Conservation (phyloP, 2,797 vertebrate genomes). For the Vultur gryphus region DNA sequence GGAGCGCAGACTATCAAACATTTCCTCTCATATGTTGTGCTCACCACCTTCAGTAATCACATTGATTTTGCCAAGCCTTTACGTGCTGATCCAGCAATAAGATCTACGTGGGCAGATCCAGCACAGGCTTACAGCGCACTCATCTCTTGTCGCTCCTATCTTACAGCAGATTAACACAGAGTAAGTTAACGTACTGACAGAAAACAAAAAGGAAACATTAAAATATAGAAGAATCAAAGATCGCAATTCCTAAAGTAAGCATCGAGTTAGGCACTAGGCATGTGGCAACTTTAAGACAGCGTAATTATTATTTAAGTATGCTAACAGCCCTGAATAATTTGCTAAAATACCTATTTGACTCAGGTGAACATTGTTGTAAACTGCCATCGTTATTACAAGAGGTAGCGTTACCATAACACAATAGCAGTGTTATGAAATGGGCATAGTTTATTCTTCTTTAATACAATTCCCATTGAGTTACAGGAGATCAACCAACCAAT, state of each 20-base stretch:
- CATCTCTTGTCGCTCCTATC: background rate
- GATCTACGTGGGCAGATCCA: background rate
- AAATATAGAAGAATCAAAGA: fast-evolving
- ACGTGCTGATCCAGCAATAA: background rate
- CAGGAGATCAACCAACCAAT: background rate
- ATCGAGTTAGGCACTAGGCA: fast-evolving
- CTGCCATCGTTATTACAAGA: background rate
- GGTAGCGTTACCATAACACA: background rate
- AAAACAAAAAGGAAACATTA: background rate
- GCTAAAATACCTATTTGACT: background rate
- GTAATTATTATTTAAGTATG: background rate
- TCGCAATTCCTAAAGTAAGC: fast-evolving
- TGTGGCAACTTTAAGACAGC: fast-evolving
- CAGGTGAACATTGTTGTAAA: background rate
- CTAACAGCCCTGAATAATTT: background rate
- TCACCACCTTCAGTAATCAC: background rate
- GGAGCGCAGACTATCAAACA: background rate
- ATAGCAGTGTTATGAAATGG: background rate
- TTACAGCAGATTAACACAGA: background rate
- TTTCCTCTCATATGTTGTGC: background rate
- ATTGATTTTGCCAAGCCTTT: background rate
- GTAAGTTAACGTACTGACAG: background rate
- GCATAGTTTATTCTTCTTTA: background rate
- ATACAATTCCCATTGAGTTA: background rate
- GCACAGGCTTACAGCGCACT: background rate